Base-by-base conservation (phyloP, 1,140 invertebrate genomes). In the Nasonia longicornis region DNA sequence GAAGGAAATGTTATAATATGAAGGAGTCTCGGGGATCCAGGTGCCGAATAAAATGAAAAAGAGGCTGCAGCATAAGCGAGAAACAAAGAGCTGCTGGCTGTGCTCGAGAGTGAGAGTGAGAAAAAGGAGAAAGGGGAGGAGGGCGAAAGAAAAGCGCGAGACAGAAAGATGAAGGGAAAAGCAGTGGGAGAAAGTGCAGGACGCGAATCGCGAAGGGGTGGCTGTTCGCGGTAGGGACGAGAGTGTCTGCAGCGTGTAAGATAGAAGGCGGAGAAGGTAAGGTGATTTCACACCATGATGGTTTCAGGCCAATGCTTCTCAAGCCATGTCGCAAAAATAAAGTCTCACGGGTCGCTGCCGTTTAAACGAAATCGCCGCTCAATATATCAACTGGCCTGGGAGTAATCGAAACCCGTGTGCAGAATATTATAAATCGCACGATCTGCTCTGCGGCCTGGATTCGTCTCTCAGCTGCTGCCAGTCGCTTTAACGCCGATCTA, bases 201-300 rank as follows among this genome's bases (percentile, higher is more conserved):
- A 14, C 12, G 35, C 6, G 35, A 26, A 3, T 35, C 14, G 20
- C 6, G 45, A 31, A 76, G 58, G 31, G 35, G 48, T 11, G 11
- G 16, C 12, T 6, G 42, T 75, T 52, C 58, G 71, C 22, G 58
- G 73, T 69, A 35, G 20, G 70, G 16, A 72, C 2, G 69, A 29
- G 52, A 42, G 74, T 72, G 73, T 76, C 76, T 83, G 81, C 58
- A 77, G 42, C 45, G 80, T 82, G 82, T 74, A 64, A 78, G 84
- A 85, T 85, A 84, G 79, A 84, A 81, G 81, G 48, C 8, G 31
- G 73, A 63, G 77, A 66, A 66, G 80, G 83, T 82, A 83, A 85
- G 82, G 74, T 82, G 85, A 87, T 88, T 88, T 87, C 76, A 87
- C 83, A 83, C 81, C 83, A 83, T 35, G 76, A 75, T 80, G 81